These are phyloP conservation scores for Rhizomys pruinosus DNA, from an alignment of 2,113 vertebrate species.

Conservation along the genomic window DNA sequence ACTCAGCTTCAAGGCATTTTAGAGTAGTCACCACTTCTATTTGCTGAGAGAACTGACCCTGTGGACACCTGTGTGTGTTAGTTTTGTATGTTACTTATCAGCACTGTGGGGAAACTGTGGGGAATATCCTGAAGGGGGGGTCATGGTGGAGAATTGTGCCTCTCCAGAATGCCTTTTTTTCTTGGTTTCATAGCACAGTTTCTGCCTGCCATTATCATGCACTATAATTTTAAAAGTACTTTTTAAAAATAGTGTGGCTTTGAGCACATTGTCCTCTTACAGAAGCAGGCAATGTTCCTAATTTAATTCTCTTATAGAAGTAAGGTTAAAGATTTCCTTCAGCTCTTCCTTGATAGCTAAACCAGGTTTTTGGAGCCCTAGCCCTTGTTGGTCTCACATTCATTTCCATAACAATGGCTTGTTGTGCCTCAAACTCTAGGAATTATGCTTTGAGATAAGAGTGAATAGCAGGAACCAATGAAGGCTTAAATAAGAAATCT, in stretches of 20 bases:
- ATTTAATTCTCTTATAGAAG: conserved; percentile 63
- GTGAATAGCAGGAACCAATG: conserved; percentile 63
- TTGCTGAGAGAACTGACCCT: background rate
- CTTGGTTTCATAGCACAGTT: background rate
- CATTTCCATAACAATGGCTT: conserved; percentile 72
- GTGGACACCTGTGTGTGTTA: background rate
- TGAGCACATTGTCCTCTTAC: conserved; percentile 35
- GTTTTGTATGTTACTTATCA: background rate
- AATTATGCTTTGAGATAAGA: conserved; percentile 59
- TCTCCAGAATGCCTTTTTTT: background rate
- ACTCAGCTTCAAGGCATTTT: background rate
- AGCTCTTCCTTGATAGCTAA: conserved; percentile 26
- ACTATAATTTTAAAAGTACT: conserved; percentile 26
- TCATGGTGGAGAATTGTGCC: background rate
- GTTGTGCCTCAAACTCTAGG: conserved; percentile 61
- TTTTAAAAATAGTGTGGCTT: background rate
- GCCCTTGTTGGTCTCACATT: background rate
- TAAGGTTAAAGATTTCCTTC: conserved; percentile 51
- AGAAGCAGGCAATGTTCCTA: conserved; percentile 51
- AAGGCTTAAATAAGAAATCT: conserved; percentile 67
- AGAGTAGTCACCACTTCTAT: background rate
- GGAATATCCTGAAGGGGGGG: background rate
- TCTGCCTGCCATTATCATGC: background rate
- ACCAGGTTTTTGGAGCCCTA: conserved; percentile 35
- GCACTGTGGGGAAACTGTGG: background rate